Evolutionary conservation across 2,888 invertebrate genomes (phyloP), one percentile per base, ranked within the genome.

Genomic region (Eupithecia centaureata): DNA sequence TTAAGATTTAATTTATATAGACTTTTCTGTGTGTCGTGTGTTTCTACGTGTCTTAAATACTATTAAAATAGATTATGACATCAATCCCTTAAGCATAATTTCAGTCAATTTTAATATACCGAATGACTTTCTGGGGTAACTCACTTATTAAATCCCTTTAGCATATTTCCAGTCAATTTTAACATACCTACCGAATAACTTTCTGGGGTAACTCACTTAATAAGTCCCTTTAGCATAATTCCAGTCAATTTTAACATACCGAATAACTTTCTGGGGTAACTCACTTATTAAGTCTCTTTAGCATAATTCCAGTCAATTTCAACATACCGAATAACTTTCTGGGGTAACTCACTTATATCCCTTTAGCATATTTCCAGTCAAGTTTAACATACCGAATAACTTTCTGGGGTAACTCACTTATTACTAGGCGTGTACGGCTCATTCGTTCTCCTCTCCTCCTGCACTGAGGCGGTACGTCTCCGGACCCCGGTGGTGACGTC

Each of bases 111-210:
- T 0, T 51, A 1, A 27, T 1, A 25, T 35, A 52, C 27, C 8
- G 32, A n/a, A 35, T 54, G 8, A 7, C 18, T 0, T 52, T 4
- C 13, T 33, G 25, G 51, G 42, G 33, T 13, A 69, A 83, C 91
- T 88, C 74, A 90, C 90, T 93, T 93, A 82, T 90, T 92, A 79
- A n/a, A n/a, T n/a, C n/a, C n/a, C n/a, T n/a, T n/a, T n/a, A n/a
- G n/a, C n/a, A n/a, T n/a, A n/a, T n/a, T n/a, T 8, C 32, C 5
- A 32, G 8, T 32, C 32, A 32, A 10, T 5, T 32, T 32, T 32
- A 12, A 13, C 10, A 5, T 42, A 42, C 28, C 13, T n/a, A n/a
- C n/a, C n/a, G 27, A 28, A 28, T 42, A 28, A 2, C n/a, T 0
- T 59, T 25, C 10, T 25, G 25, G 35, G 54, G 33, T 22, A 68